phyloP scores from a whole-genome alignment of 2,797 vertebrate genomes.

The Poecilia picta region DNA sequence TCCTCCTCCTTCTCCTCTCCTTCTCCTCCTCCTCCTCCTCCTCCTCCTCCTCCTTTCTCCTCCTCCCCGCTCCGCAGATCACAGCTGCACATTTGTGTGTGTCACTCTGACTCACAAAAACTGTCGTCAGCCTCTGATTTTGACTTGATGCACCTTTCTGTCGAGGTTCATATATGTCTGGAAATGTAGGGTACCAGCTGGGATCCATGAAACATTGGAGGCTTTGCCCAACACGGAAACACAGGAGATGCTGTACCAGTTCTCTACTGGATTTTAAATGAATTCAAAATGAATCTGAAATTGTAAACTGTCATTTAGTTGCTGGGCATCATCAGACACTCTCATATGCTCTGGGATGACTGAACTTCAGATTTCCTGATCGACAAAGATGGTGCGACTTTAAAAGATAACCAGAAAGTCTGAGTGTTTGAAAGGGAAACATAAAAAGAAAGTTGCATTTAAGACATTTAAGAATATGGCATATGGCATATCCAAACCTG shows the following conservation, averaged over 20 bases:
- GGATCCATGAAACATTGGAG: neutral
- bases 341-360: neutral
- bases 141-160: conserved; percentile 12
- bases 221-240: neutral
- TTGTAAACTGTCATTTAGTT: neutral
- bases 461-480: neutral
- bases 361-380: neutral
- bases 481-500: neutral
- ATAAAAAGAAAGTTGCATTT: neutral
- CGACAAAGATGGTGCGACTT: neutral
- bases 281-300: neutral
- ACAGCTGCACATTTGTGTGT: conserved; percentile 63
- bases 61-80: conserved; percentile 42
- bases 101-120: conserved; percentile 50
- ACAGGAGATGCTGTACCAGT: neutral
- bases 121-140: conserved; percentile 12
- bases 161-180: neutral
- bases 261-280: neutral
- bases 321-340: neutral
- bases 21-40: conserved; percentile 1
- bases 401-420: neutral
- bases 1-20: no score
- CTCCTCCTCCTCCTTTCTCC: conserved; percentile 8
- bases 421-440: neutral
- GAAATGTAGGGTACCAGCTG: neutral